A percentile compares a stretch with the other conserved stretches of the same genome.
These are phyloP conservation scores for Agapostemon virescens DNA, from an alignment of 2,888 invertebrate genomes.

Conservation along the genomic window DNA sequence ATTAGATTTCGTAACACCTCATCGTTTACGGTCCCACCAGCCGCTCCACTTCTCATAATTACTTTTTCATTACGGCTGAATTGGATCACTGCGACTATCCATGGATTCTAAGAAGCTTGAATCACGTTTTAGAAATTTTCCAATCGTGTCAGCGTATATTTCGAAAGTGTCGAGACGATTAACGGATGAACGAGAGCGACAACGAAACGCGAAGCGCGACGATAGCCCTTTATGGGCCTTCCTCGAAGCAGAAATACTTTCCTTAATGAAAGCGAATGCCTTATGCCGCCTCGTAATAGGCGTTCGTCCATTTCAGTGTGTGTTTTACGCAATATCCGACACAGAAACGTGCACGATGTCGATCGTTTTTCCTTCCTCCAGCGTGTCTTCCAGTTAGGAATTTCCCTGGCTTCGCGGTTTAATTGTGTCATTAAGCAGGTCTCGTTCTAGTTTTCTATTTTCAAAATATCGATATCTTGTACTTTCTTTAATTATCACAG, in stretches of 20 bases:
- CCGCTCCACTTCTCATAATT: slow-evolving; percentile 9
- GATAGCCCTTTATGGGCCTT: slow-evolving; percentile 42
- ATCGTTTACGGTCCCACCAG: not conserved
- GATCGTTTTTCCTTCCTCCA: slow-evolving; percentile 27
- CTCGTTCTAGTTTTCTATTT: not conserved
- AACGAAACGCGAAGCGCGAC: slow-evolving; percentile 38
- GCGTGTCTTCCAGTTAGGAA: not conserved
- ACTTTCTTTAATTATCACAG: no score
- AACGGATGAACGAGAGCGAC: slow-evolving; percentile 55
- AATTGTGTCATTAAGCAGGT: not conserved
- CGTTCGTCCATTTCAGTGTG: slow-evolving; percentile 43
- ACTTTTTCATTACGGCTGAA: not conserved
- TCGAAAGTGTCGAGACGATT: slow-evolving; percentile 45
- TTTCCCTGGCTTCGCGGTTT: not conserved
- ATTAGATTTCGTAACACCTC: not conserved
- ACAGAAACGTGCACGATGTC: slow-evolving; percentile 33
- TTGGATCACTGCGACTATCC: slow-evolving; percentile 15
- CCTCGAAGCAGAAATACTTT: slow-evolving; percentile 54
- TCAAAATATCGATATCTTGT: not conserved
- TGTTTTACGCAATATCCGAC: slow-evolving; percentile 51
- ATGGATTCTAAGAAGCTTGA: slow-evolving; percentile 22
- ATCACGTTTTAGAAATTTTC: slow-evolving; percentile 46
- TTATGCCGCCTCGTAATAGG: slow-evolving; percentile 40
- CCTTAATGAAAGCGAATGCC: slow-evolving; percentile 63
- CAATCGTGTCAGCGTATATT: slow-evolving; percentile 17